Evolutionary conservation across 2,797 vertebrate species (phyloP), one percentile per base, ranked within the genome.

Genomic region (Macropus fuliginosus): DNA sequence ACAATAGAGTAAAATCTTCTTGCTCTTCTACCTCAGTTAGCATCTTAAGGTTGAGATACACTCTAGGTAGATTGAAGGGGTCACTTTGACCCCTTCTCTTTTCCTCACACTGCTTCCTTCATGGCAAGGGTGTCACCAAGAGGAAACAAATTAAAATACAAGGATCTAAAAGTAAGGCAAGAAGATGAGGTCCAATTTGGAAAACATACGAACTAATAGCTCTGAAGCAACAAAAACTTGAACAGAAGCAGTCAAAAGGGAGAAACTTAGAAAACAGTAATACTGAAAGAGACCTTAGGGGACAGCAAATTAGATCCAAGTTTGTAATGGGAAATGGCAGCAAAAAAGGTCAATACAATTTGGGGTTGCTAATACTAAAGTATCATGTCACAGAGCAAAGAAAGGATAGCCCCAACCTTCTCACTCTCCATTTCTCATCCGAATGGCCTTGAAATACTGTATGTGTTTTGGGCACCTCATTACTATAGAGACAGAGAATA

Each of bases 321-420:
- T 31, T 55, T 2, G 0, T 24, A 13, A 27, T 27, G 81, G 92
- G 46, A 1, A 0, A 6, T 16, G 91, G 74, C 56, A 94, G 87
- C 59, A 46, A 27, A 0, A 90, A 34, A 34, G 59, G 40, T 24
- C 5, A 0, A 12, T 89, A 14, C 9, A 0, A 4, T 12, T 46
- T 10, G 27, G 40, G 5, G 31, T 1, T 10, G 12, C 46, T 16
- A 31, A 55, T 21, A 54, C 57, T 0, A 0, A 9, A 18, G 55
- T 16, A 2, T 55, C 87, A n/a, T 50, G 52, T 4, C 27, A 29
- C 3, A 16, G 74, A 21, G 18, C 0, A 5, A 29, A 14, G 13
- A 24, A 31, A 0, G 89, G 52, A 54, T 31, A 56, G 56, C 16
- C 34, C 0, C 91, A 27, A 2, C 11, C 56, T 13, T 0, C 27